phyloP scores from a whole-genome alignment of 2,797 vertebrate genomes.

The Psittacula derbiana region DNA sequence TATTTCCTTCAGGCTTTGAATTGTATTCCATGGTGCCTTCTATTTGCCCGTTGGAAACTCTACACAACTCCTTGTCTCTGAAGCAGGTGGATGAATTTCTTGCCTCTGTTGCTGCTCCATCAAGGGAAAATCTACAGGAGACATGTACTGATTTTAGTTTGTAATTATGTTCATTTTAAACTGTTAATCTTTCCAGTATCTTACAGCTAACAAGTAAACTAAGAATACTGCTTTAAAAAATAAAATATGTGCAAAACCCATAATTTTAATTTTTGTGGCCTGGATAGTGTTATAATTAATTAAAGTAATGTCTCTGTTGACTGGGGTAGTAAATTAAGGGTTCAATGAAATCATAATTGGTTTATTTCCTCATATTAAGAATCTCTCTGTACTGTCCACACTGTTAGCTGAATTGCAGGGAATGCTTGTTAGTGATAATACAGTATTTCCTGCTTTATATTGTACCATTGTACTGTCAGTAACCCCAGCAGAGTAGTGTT shows the following conservation, averaged over 20 bases:
- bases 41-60: constrained; percentile 90
- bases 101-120: constrained; percentile 80
- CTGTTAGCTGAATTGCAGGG: neutral
- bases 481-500: neutral
- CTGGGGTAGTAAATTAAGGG: neutral
- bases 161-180: constrained; percentile 42
- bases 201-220: neutral
- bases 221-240: neutral
- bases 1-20: constrained; percentile 84
- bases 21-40: constrained; percentile 92
- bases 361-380: neutral
- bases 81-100: constrained; percentile 92
- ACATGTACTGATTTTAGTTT: constrained; percentile 68
- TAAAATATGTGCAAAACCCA: rapidly evolving
- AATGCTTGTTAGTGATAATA: neutral
- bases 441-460: neutral
- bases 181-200: neutral
- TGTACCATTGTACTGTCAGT: neutral
- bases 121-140: constrained; percentile 75
- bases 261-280: neutral
- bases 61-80: constrained; percentile 89
- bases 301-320: neutral
- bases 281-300: neutral
- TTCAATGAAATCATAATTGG: neutral
- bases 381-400: neutral